Evolutionary conservation across 2,797 vertebrate genomes (phyloP), one percentile per base, ranked within the genome.

Genomic region (Bradypodion ventrale): DNA sequence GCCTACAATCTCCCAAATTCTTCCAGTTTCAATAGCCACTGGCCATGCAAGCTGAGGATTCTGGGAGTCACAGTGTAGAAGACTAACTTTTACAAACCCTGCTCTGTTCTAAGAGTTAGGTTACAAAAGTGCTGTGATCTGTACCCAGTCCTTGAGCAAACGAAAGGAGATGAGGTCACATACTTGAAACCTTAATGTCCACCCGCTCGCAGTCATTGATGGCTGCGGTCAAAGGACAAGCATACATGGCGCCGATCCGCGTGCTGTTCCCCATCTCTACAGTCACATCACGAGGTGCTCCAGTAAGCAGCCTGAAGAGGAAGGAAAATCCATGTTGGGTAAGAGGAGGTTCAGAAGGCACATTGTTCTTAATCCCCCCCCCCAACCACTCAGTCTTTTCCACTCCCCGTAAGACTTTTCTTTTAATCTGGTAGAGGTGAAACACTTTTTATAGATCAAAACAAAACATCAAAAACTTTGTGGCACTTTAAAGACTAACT

Each of bases 221-320:
- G 29, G 88, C 81, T 0, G 82, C 82, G 2, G 93, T 96, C 60
- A 99, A 91, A 72, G 98, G 98, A 84, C 98, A 99, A 86, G 96
- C 95, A 88, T 98, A 99, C 82, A 99, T 95, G 0, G 97, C 97
- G 0, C 98, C 98, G 0, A 97, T 99, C 82, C 97, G 96, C 0
- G 97, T 98, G 87, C 97, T 95, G 1, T 87, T 93, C 27, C 95
- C 90, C 0, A 89, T 83, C 7, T 92, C 88, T 9, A 89, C 5
- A 0, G 97, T 95, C 37, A 94, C 92, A 9, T 98, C 98, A 83
- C 91, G 97, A 16, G 98, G 98, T 0, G 98, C 98, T 52, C 98
- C 98, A 0, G 94, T 92, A 70, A 99, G 95, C 77, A 99, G 95
- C 85, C 98, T 99, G 93, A 89, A 5, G 32, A 40, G 0, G 44